Evolutionary conservation across 2,888 invertebrate genomes (phyloP).

Genomic region (Protophormia terraenovae): DNA sequence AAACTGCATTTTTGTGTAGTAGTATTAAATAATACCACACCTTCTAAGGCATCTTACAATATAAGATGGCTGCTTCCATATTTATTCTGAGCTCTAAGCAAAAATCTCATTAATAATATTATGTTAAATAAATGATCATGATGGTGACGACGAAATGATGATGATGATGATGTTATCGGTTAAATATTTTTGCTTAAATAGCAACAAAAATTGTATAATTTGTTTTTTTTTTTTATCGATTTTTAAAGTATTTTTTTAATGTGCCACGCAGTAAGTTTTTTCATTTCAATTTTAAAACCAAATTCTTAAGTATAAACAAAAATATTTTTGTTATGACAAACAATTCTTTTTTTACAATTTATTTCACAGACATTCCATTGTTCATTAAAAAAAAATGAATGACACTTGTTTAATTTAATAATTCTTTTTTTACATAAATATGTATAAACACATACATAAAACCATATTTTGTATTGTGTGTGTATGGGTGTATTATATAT

Average conservation of each 20-base stretch:
- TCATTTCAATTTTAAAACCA: background rate
- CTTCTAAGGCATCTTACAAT: slow-evolving; percentile 59
- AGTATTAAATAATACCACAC: slow-evolving; percentile 56
- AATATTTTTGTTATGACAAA: slow-evolving; percentile 42
- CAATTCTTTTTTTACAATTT: background rate
- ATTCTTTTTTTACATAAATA: slow-evolving; percentile 20
- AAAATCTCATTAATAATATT: slow-evolving; percentile 42
- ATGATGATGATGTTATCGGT: background rate
- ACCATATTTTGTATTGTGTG: background rate
- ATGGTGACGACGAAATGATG: background rate
- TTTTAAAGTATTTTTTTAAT: background rate
- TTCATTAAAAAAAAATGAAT: slow-evolving; percentile 29
- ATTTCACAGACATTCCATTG: slow-evolving; percentile 60
- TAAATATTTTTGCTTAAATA: background rate
- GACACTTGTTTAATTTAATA: slow-evolving; percentile 55
- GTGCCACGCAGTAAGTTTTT: slow-evolving; percentile 60
- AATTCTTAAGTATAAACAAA: background rate
- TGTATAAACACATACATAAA: background rate
- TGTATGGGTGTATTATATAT: slow-evolving; percentile 15
- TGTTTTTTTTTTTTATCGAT: background rate
- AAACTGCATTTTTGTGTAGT: slow-evolving; percentile 35
- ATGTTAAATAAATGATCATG: slow-evolving; percentile 23
- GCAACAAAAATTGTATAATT: background rate
- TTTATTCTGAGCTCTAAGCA: slow-evolving; percentile 17
- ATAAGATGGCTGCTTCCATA: slow-evolving; percentile 62